Base-by-base conservation (phyloP, 2,888 invertebrate genomes). In the Abscondita cerata region DNA sequence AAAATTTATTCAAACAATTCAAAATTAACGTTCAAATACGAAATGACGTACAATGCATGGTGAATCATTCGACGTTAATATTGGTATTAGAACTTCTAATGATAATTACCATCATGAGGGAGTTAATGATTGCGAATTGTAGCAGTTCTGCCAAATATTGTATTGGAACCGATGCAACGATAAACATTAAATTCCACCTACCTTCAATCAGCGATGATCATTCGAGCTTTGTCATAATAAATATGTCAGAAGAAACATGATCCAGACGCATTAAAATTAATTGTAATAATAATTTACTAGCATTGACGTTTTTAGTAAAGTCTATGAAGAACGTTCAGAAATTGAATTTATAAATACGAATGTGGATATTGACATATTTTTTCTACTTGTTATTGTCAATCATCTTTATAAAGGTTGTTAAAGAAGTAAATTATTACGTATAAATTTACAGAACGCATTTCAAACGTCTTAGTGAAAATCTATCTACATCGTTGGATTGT, bases 181-280 rank as follows among this genome's bases (percentile, higher is more conserved):
- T 44, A 13, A 9, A 20, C 34, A 6, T 9, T 20, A 44, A 18
- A 48, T 13, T 31, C 33, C 20, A 38, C 38, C 18, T 54, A 40
- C 52, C 54, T 54, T 38, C 55, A 57, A 57, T 63, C 61, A 66
- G 60, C 52, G 60, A 41, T 66, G 62, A 59, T 61, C 64, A 57
- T 59, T 54, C 44, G 59, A 53, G 59, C 64, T 60, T 65, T 66
- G 69, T 72, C 70, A 73, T 70, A 76, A 77, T 78, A 78, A 78
- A 78, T 74, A 78, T 77, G 76, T 72, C 76, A 73, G 61, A 62
- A 68, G 78, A 73, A 76, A 78, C 77, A 74, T 76, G 77, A 77
- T 76, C 75, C 76, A 69, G 72, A 69, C 74, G 67, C 77, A 78
- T 77, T 77, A 78, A 78, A 78, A 76, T 75, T 77, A 77, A 78